phyloP scores from a whole-genome alignment of 92 coral and sea anemone species.

The Meandrina meandrites region DNA sequence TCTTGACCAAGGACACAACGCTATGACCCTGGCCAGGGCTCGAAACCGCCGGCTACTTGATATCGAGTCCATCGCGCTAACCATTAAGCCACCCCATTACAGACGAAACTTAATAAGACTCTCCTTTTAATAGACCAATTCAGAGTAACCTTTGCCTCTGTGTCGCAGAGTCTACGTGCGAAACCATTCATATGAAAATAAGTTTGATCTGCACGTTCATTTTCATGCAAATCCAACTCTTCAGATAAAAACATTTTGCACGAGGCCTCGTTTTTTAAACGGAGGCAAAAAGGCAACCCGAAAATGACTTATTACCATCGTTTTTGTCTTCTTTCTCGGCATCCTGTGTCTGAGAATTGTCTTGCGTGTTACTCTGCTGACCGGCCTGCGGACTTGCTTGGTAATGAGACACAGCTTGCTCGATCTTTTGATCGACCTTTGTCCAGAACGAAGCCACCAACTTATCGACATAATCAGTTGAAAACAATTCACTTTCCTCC shows the following conservation, averaged over 20 bases:
- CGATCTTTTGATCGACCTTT: constrained; percentile 73
- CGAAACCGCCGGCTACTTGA: not conserved
- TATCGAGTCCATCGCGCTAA: too few species aligned
- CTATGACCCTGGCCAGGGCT: not conserved
- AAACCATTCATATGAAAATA: too few species aligned
- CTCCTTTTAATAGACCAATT: too few species aligned
- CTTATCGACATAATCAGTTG: constrained; percentile 64
- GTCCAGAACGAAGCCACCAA: constrained; percentile 83
- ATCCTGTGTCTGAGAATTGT: constrained; percentile 15
- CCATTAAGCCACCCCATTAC: too few species aligned
- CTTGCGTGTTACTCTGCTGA: constrained; percentile 8
- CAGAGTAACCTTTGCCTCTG: too few species aligned
- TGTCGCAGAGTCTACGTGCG: too few species aligned
- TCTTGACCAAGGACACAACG: not conserved
- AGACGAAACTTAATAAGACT: too few species aligned
- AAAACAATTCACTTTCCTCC: constrained; percentile 54
- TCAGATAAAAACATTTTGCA: too few species aligned
- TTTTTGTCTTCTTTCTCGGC: constrained; percentile 1
- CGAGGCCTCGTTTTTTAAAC: too few species aligned
- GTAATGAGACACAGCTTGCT: constrained; percentile 46
- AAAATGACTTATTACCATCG: constrained; percentile 16
- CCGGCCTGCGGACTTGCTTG: constrained; percentile 44
- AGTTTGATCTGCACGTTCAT: too few species aligned
- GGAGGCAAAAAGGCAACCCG: too few species aligned
- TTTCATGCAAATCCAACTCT: too few species aligned